These are phyloP conservation scores for Coryphaenoides rupestris DNA, from an alignment of 2,113 vertebrate genomes.

Conservation along the genomic window DNA sequence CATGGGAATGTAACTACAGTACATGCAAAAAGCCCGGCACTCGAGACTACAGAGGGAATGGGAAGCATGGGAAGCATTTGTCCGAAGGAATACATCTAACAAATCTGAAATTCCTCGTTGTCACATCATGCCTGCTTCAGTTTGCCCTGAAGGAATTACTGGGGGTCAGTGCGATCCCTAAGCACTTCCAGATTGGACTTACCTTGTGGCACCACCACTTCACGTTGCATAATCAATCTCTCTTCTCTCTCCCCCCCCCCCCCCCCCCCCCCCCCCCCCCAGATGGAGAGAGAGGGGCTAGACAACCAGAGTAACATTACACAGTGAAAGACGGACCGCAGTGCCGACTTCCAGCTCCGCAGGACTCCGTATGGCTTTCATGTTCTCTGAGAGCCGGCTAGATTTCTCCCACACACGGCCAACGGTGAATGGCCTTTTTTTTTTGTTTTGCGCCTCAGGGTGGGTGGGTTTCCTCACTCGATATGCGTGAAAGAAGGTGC, in stretches of 20 bases:
- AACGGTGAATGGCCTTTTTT: too few relatives aligned
- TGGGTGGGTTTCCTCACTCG: too few relatives aligned
- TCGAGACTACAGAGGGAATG: too few relatives aligned
- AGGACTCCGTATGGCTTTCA: conserved; percentile 29
- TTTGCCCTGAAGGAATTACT: conserved; percentile 58
- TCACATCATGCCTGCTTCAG: conserved; percentile 69
- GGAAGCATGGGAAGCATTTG: conserved; percentile 60
- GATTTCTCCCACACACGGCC: not conserved
- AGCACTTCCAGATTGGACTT: conserved; percentile 72
- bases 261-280: not conserved
- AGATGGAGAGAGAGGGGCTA: conserved; percentile 28
- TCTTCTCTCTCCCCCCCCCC: conserved; percentile 51
- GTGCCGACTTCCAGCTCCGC: conserved; percentile 20
- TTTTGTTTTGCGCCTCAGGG: too few relatives aligned
- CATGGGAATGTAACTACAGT: too few relatives aligned
- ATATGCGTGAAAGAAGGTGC: too few relatives aligned
- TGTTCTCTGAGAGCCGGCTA: conserved; percentile 30
- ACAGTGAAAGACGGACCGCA: conserved; percentile 32
- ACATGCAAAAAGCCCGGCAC: too few relatives aligned
- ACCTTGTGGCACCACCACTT: conserved; percentile 66
- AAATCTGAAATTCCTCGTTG: conserved; percentile 69
- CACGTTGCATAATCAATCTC: conserved; percentile 73
- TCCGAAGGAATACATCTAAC: conserved; percentile 60
- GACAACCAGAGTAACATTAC: conserved; percentile 55
- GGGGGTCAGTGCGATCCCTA: conserved; percentile 52